Conservation (phyloP, 1,140 invertebrate genomes). For the Cataglyphis hispanica region DNA sequence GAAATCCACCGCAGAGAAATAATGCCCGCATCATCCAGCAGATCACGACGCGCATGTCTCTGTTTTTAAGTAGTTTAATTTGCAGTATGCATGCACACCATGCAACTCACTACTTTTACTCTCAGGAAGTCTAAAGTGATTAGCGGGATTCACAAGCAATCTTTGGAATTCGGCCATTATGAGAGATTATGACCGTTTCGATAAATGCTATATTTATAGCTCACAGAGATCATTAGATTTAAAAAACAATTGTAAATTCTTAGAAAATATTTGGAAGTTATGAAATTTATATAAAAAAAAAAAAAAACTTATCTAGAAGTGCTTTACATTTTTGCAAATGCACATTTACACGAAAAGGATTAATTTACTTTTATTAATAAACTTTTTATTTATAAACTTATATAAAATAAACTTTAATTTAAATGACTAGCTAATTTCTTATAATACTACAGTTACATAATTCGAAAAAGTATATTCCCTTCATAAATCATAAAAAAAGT, state of each 20-base stretch:
- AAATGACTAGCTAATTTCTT: neutral
- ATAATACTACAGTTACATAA: neutral
- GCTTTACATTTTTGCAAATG: neutral
- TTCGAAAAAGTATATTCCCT: neutral
- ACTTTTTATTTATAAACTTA: no score
- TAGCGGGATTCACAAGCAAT: neutral
- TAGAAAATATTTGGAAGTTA: neutral
- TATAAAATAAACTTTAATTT: no score
- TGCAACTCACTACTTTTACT: slow-evolving; percentile 43
- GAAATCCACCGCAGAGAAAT: slow-evolving; percentile 93
- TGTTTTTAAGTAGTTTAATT: slow-evolving; percentile 78
- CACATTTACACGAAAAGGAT: neutral
- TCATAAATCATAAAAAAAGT: slow-evolving; percentile 22
- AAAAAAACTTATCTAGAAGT: neutral
- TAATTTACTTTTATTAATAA: no score
- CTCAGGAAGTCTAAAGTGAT: slow-evolving; percentile 2
- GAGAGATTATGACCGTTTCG: neutral
- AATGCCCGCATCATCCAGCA: slow-evolving; percentile 91
- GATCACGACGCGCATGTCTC: slow-evolving; percentile 88
- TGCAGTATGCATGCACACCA: slow-evolving; percentile 50
- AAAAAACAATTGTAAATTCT: neutral
- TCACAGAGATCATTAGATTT: slow-evolving; percentile 8
- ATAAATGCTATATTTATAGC: neutral
- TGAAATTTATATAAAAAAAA: no score
- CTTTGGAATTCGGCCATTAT: neutral